Evolutionary conservation across 2,888 invertebrate genomes (phyloP).

Genomic region (Heliconius erato): DNA sequence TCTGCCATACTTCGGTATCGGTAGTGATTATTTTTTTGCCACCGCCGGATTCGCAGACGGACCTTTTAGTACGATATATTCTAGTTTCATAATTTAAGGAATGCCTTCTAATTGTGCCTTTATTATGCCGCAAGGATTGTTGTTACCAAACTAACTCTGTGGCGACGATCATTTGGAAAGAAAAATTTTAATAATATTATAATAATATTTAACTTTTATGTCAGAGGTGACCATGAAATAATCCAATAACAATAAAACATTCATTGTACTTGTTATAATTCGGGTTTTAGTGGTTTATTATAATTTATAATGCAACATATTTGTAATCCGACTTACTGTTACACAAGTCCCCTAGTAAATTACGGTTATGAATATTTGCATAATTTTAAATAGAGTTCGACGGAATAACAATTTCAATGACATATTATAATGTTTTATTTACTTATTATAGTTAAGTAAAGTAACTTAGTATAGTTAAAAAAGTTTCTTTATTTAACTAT

Average conservation of each 20-base stretch:
- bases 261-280: not conserved
- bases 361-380: constrained; percentile 13
- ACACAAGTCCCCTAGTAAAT: constrained; percentile 11
- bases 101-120: constrained; percentile 65
- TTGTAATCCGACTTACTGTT: constrained; percentile 15
- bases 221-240: not conserved
- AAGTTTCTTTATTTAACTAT: not conserved
- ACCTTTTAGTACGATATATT: constrained; percentile 70
- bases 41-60: constrained; percentile 81
- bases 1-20: constrained; percentile 85
- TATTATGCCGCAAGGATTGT: constrained; percentile 37
- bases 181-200: not conserved
- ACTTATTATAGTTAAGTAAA: no score
- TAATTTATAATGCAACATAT: constrained; percentile 9
- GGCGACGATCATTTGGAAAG: not conserved
- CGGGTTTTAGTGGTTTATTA: not conserved
- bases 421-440: not conserved
- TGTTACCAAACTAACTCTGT: constrained; percentile 16
- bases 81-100: constrained; percentile 54
- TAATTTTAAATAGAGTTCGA: not conserved
- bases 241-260: constrained; percentile 13
- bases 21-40: constrained; percentile 83
- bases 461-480: no score
- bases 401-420: not conserved
- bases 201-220: constrained; percentile 5